Conservation (phyloP, 2,797 vertebrate species). For the Tinamus major region DNA sequence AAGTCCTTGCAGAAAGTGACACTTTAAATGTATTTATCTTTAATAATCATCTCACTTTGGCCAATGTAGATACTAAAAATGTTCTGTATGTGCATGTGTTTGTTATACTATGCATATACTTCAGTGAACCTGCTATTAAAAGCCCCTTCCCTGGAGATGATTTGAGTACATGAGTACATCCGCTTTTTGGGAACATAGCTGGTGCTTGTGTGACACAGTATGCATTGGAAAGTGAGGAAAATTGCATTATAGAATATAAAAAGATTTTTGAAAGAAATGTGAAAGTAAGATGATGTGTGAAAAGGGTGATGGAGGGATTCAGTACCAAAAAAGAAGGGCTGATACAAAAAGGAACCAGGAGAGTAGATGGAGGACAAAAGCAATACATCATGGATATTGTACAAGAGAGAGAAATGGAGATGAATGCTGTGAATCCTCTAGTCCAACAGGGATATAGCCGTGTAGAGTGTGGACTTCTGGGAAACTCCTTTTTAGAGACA, state of each 20-base stretch:
- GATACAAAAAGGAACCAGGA: not conserved
- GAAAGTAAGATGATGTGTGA: not conserved
- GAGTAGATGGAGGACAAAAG: not conserved
- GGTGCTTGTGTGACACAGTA: not conserved
- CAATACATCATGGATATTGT: not conserved
- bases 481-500: not conserved
- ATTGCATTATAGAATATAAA: not conserved
- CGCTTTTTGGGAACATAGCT: not conserved
- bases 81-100: not conserved
- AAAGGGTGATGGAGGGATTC: not conserved
- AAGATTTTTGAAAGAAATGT: not conserved
- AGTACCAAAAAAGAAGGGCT: not conserved
- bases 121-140: not conserved
- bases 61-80: not conserved
- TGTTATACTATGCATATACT: not conserved
- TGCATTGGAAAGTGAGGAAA: not conserved
- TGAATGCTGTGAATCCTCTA: not conserved
- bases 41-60: not conserved
- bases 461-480: not conserved
- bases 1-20: not conserved
- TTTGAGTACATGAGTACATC: not conserved
- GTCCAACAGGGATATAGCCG: not conserved
- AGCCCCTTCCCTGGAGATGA: not conserved
- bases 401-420: not conserved
- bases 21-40: not conserved